These are phyloP conservation scores for Scaptomyza parva DNA, from an alignment of 2,888 invertebrate species.

Conservation along the genomic window DNA sequence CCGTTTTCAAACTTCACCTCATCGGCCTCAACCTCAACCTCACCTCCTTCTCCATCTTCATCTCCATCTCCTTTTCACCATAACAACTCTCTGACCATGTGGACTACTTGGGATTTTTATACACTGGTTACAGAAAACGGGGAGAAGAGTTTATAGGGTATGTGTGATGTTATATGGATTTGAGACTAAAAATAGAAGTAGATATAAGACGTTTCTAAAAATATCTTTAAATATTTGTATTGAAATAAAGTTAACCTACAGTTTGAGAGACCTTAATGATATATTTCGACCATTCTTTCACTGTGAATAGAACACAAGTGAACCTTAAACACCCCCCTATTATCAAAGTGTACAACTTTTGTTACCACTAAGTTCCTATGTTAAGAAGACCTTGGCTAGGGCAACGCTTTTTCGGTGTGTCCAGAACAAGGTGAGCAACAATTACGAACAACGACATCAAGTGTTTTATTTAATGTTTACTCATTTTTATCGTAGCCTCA, in stretches of 20 bases:
- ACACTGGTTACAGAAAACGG: neutral
- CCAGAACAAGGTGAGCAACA: slow-evolving; percentile 41
- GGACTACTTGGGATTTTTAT: slow-evolving; percentile 6
- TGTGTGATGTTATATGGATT: neutral
- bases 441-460: slow-evolving; percentile 27
- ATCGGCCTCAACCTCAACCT: neutral
- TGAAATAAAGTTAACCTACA: too few relatives aligned
- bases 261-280: too few relatives aligned
- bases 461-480: too few relatives aligned
- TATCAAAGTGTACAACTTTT: neutral
- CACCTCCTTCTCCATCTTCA: neutral
- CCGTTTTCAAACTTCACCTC: slow-evolving; percentile 12
- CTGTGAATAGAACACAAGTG: too few relatives aligned
- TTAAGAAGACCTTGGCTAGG: slow-evolving; percentile 21
- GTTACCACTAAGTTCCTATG: neutral
- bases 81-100: slow-evolving; percentile 2
- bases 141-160: neutral
- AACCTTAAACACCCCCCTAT: slow-evolving; percentile 3
- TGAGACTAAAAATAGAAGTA: too few relatives aligned
- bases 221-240: too few relatives aligned
- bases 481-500: neutral
- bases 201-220: too few relatives aligned
- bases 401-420: neutral
- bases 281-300: too few relatives aligned
- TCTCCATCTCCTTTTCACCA: neutral